Evolutionary conservation across 1,140 invertebrate genomes (phyloP).

Genomic region (Pogonomyrmex californicus): DNA sequence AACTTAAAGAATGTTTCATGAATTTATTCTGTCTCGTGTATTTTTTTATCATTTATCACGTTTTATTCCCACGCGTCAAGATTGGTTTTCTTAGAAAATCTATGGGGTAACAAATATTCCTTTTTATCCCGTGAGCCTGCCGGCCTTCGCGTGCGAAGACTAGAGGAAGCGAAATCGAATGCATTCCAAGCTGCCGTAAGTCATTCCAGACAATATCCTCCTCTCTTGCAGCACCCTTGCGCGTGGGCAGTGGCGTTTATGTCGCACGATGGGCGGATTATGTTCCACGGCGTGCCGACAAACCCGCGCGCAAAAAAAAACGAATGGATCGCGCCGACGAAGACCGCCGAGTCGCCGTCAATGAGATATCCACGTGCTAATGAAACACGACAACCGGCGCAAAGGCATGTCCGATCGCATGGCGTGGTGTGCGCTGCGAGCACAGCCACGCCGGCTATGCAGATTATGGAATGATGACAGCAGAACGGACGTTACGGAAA

Average conservation of each 20-base stretch:
- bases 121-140: neutral
- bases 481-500: constrained; percentile 49
- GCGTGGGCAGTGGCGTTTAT: constrained; percentile 51
- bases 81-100: constrained; percentile 4
- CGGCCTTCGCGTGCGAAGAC: neutral
- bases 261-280: constrained; percentile 52
- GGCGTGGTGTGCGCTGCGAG: constrained; percentile 46
- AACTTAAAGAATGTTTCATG: neutral
- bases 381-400: constrained; percentile 77
- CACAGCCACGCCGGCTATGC: constrained; percentile 47
- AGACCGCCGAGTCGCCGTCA: constrained; percentile 58
- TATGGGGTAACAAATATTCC: constrained; percentile 1
- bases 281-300: constrained; percentile 50
- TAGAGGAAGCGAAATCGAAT: constrained; percentile 33
- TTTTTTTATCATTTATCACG: neutral
- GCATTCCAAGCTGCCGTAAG: constrained; percentile 21
- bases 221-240: constrained; percentile 52
- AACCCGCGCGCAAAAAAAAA: constrained; percentile 39
- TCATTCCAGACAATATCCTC: constrained; percentile 40
- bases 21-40: neutral
- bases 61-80: neutral
- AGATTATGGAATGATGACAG: constrained; percentile 68
- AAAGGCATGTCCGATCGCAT: constrained; percentile 71
- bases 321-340: constrained; percentile 70
- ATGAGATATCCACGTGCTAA: constrained; percentile 74